Conservation (phyloP, 2,113 vertebrate species). For the Osmerus eperlanus region DNA sequence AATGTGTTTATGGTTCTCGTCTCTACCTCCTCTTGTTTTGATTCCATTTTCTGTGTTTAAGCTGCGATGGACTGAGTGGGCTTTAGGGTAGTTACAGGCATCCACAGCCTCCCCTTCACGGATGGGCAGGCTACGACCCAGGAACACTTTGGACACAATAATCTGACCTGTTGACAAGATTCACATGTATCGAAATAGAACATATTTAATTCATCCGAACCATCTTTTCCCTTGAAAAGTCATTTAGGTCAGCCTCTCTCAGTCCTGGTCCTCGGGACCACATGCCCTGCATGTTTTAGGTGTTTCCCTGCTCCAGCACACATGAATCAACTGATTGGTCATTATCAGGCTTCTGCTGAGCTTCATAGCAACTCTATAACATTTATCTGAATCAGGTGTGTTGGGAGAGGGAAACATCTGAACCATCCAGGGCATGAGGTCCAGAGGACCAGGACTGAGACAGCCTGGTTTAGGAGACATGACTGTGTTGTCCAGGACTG, state of each 20-base stretch:
- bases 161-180: conserved; percentile 65
- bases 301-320: too few relatives aligned
- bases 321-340: too few relatives aligned
- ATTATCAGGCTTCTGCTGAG: too few relatives aligned
- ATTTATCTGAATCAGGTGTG: too few relatives aligned
- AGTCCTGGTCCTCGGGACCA: too few relatives aligned
- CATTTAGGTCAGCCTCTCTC: background rate
- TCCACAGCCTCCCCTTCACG: conserved; percentile 52
- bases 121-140: conserved; percentile 70
- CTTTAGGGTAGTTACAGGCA: conserved; percentile 62
- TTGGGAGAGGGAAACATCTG: too few relatives aligned
- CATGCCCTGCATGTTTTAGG: too few relatives aligned
- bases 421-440: too few relatives aligned
- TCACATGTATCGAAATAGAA: background rate
- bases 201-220: background rate
- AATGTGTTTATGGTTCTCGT: background rate
- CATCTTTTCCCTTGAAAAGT: background rate
- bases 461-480: background rate
- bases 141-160: conserved; percentile 78
- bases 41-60: conserved; percentile 53
- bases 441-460: background rate
- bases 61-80: conserved; percentile 74
- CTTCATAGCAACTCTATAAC: too few relatives aligned
- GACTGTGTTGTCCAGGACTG: too few relatives aligned
- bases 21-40: conserved; percentile 37